phyloP scores from a whole-genome alignment of 2,113 vertebrate genomes.

The Epinephelus lanceolatus region DNA sequence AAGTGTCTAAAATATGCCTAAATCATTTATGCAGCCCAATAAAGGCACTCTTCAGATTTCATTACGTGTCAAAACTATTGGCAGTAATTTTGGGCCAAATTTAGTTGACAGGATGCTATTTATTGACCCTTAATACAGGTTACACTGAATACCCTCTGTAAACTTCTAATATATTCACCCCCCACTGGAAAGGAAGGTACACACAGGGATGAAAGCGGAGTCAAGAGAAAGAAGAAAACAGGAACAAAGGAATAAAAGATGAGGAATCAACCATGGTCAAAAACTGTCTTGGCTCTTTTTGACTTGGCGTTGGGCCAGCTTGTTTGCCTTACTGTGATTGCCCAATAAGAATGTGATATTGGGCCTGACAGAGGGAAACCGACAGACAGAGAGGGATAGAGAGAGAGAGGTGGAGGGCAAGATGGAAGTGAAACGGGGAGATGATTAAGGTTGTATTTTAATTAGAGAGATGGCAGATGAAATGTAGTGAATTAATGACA shows the following conservation, averaged over 20 bases:
- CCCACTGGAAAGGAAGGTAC: not conserved
- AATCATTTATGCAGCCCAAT: not conserved
- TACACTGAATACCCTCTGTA: not conserved
- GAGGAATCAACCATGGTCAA: no score
- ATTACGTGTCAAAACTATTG: not conserved
- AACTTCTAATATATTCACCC: not conserved
- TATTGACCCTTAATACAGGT: not conserved
- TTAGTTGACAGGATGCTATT: not conserved
- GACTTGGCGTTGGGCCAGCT: slow-evolving; percentile 36
- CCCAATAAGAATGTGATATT: slow-evolving; percentile 57
- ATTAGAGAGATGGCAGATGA: slow-evolving; percentile 72
- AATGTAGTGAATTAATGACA: slow-evolving; percentile 68
- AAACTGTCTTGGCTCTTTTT: slow-evolving; percentile 38
- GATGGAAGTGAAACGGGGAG: slow-evolving; percentile 57
- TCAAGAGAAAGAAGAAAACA: no score
- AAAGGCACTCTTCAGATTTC: not conserved
- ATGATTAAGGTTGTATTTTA: slow-evolving; percentile 76
- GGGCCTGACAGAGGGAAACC: slow-evolving; percentile 53
- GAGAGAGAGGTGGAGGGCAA: slow-evolving; percentile 37
- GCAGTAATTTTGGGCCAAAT: not conserved
- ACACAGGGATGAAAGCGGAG: slow-evolving; percentile 9
- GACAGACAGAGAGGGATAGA: slow-evolving; percentile 29
- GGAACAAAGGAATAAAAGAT: no score
- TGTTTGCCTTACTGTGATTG: slow-evolving; percentile 63
- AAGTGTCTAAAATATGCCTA: not conserved